Percentiles rank a stretch among this genome's conserved stretches.
Evolutionary conservation across 2,888 invertebrate genomes (phyloP).

Genomic region (Muschampia staudingeri): DNA sequence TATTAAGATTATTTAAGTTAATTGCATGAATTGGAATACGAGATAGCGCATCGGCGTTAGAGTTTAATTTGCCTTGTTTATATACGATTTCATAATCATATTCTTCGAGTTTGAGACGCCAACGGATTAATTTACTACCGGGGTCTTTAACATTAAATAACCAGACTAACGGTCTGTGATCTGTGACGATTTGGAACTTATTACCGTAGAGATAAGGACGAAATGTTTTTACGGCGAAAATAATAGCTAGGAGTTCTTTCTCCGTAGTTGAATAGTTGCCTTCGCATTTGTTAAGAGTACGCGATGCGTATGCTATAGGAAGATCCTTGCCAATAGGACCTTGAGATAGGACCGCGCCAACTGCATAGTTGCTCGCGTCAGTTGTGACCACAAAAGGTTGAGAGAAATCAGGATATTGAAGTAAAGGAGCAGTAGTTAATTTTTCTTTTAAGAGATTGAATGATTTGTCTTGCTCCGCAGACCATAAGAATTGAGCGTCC

Average conservation of each 20-base stretch:
- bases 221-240: neutral
- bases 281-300: neutral
- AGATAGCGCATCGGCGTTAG: neutral
- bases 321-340: neutral
- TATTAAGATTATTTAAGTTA: too few relatives aligned
- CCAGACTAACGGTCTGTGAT: neutral
- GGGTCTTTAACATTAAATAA: neutral
- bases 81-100: neutral
- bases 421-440: slow-evolving; percentile 1
- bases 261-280: neutral
- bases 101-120: neutral
- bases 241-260: neutral
- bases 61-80: neutral
- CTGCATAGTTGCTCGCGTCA: neutral
- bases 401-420: neutral
- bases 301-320: neutral
- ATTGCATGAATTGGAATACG: neutral
- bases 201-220: neutral
- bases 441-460: neutral
- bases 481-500: neutral
- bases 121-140: neutral
- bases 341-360: neutral
- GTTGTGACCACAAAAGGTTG: neutral
- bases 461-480: too few relatives aligned
- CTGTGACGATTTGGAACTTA: neutral